phyloP scores from a whole-genome alignment of 1,140 invertebrate species.

The Phymastichus coffea region DNA sequence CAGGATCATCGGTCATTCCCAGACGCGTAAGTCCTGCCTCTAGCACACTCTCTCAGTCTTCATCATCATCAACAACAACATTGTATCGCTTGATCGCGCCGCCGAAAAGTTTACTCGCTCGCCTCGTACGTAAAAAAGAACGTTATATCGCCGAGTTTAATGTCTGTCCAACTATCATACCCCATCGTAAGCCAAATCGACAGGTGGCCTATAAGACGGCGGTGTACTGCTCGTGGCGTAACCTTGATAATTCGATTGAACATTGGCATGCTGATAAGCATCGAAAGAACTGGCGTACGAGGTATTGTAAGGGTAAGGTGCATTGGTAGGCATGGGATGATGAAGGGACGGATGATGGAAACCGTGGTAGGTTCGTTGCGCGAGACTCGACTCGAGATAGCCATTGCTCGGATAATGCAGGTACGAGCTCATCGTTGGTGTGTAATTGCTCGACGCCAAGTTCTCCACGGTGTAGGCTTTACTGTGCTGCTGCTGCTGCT shows the following conservation, averaged over 20 bases:
- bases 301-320: conserved; percentile 50
- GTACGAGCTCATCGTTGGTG: conserved; percentile 42
- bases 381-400: conserved; percentile 51
- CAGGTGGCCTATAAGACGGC: conserved; percentile 52
- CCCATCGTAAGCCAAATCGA: conserved; percentile 54
- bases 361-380: conserved; percentile 52
- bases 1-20: too few relatives aligned
- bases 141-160: not conserved
- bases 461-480: conserved; percentile 55
- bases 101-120: not conserved
- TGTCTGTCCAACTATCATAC: conserved; percentile 50
- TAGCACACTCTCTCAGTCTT: too few relatives aligned
- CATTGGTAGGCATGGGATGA: conserved; percentile 43
- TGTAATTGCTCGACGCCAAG: conserved; percentile 54
- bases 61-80: too few relatives aligned
- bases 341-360: conserved; percentile 47
- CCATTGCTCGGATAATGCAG: too few relatives aligned
- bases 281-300: conserved; percentile 54
- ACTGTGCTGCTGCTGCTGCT: conserved; percentile 46
- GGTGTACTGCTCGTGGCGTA: conserved; percentile 48
- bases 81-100: conserved; percentile 18
- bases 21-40: too few relatives aligned
- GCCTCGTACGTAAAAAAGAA: too few relatives aligned
- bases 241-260: conserved; percentile 52
- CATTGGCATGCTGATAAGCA: conserved; percentile 45